Conservation (phyloP, 2,888 invertebrate species). For the Elysia crispata region DNA sequence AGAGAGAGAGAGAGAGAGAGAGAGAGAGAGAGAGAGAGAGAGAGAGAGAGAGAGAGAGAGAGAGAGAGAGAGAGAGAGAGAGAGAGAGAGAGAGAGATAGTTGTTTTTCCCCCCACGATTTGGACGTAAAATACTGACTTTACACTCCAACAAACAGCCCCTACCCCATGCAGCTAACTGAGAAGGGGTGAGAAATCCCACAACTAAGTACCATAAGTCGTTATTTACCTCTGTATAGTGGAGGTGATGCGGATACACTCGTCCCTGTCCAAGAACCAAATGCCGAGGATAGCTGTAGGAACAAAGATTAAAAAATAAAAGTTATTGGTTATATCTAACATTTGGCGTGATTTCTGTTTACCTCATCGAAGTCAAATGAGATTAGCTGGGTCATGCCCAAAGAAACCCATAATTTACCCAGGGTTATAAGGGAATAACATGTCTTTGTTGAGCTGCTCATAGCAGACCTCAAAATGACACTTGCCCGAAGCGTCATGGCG, state of each 20-base stretch:
- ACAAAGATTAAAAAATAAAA: background rate
- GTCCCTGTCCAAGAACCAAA: conserved; percentile 85
- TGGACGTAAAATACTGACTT: background rate
- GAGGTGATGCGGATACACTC: conserved; percentile 41
- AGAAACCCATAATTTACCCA: no score
- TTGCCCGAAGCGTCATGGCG: no score
- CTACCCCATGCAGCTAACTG: background rate
- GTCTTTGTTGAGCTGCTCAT: no score
- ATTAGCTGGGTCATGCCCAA: no score
- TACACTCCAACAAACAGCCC: no score
- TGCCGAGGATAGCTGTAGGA: conserved; percentile 86
- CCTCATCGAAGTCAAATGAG: no score
- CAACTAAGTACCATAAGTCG: background rate
- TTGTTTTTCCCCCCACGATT: background rate
- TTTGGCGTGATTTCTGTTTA: no score
- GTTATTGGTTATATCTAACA: no score
- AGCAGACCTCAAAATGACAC: no score
- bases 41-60: conserved; percentile 21
- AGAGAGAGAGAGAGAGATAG: background rate
- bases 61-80: conserved; percentile 11
- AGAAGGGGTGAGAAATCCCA: background rate
- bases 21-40: background rate
- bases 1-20: no score
- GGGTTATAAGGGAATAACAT: no score
- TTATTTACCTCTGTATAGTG: conserved; percentile 39